These are phyloP conservation scores for Phalacrocorax pelagicus DNA, from an alignment of 2,113 vertebrate species.

Conservation along the genomic window DNA sequence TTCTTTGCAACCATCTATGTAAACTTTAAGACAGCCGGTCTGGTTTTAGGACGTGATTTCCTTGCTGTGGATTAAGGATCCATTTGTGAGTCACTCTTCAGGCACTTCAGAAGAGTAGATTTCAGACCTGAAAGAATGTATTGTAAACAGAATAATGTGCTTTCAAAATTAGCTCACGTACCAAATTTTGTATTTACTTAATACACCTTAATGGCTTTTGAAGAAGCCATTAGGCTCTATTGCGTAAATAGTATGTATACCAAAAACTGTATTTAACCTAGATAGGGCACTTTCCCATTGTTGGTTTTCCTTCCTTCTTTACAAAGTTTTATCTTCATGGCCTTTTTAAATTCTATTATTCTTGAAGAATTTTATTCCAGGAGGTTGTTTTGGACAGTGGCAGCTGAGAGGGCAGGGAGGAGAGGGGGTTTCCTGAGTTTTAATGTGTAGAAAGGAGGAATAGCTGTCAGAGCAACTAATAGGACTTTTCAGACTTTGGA, in stretches of 20 bases:
- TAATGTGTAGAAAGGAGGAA: not conserved
- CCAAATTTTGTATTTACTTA: slow-evolving; percentile 75
- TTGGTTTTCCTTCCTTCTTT: slow-evolving; percentile 50
- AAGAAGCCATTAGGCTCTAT: slow-evolving; percentile 69
- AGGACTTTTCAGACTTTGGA: not conserved
- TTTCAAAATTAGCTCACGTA: slow-evolving; percentile 71
- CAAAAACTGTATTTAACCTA: slow-evolving; percentile 69
- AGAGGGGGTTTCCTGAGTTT: not conserved
- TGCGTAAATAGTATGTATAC: slow-evolving; percentile 49
- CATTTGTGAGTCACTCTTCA: slow-evolving; percentile 58
- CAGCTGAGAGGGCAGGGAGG: not conserved
- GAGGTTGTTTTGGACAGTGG: not conserved
- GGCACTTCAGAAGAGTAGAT: slow-evolving; percentile 49
- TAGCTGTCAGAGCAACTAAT: not conserved
- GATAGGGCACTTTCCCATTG: slow-evolving; percentile 49
- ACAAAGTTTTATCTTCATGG: slow-evolving; percentile 63
- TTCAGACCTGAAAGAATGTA: slow-evolving; percentile 63
- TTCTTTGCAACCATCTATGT: slow-evolving; percentile 61
- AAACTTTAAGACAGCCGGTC: slow-evolving; percentile 48
- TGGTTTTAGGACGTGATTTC: slow-evolving; percentile 63
- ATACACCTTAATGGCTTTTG: slow-evolving; percentile 73
- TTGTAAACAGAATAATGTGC: slow-evolving; percentile 68
- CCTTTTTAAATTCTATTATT: slow-evolving; percentile 50
- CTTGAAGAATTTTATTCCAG: slow-evolving; percentile 30
- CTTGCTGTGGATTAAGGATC: slow-evolving; percentile 51